phyloP scores from a whole-genome alignment of 2,113 vertebrate species.

The Gymnocephalus cernua region DNA sequence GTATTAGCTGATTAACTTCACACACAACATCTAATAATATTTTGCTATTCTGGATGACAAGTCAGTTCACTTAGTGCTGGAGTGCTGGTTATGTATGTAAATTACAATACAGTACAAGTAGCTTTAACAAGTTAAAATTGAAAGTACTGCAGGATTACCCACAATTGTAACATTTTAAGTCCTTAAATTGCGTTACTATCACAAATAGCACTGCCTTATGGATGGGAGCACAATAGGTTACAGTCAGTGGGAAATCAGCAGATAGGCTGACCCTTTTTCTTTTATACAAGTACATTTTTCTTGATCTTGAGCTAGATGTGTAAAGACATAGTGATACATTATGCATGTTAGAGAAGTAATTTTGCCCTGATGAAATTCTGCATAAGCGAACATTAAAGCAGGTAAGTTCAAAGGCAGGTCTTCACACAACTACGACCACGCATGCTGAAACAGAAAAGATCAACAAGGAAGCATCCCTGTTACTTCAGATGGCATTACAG shows the following conservation, averaged over 20 bases:
- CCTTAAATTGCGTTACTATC: neutral
- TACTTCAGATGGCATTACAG: constrained; percentile 28
- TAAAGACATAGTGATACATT: constrained; percentile 71
- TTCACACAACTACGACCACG: constrained; percentile 51
- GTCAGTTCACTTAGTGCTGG: neutral
- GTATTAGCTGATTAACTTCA: constrained; percentile 16
- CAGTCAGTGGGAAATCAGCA: constrained; percentile 18
- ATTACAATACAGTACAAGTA: neutral
- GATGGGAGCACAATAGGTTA: constrained; percentile 30
- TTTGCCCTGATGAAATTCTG: constrained; percentile 65
- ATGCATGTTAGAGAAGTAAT: constrained; percentile 70
- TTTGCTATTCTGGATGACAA: neutral
- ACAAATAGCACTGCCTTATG: neutral
- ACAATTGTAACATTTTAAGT: constrained; percentile 2
- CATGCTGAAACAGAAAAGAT: constrained; percentile 53
- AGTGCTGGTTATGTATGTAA: neutral
- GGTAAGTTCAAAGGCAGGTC: constrained; percentile 65
- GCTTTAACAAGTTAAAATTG: neutral
- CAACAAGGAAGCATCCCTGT: constrained; percentile 28
- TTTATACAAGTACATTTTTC: constrained; percentile 46
- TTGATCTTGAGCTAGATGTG: constrained; percentile 68
- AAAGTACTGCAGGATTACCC: constrained; percentile 8
- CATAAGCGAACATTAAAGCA: constrained; percentile 68
- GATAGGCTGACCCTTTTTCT: constrained; percentile 39
- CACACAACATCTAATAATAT: neutral